Evolutionary conservation across 2,113 vertebrate genomes (phyloP), one percentile per base, ranked within the genome.

Genomic region (Pogonocichla stellata): DNA sequence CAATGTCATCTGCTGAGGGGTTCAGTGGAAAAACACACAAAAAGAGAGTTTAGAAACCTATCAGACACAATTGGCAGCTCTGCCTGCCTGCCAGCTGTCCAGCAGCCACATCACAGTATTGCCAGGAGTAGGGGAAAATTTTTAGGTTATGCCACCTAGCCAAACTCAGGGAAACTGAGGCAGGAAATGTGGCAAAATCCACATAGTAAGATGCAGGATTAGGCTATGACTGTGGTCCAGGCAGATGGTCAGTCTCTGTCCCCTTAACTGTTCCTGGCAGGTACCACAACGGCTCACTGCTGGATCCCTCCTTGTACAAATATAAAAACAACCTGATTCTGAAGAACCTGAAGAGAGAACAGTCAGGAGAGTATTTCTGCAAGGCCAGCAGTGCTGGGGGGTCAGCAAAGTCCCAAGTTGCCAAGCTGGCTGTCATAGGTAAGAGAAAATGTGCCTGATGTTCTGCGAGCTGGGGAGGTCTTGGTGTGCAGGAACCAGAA

Each of bases 341-440:
- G 83, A 99, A 97, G 96, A 98, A 98, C 38, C 92, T 99, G 86
- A 97, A 75, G n/a, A 94, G 61, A 93, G 97, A 96, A 28, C 99
- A 99, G 51, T 95, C 98, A 7, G 99, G 99, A 53, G 98, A 99
- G 64, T 99, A 99, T 88, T 98, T 98, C 93, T 99, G 99, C 97
- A 99, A 98, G 95, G 99, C 99, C 65, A 99, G 98, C 96, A 98
- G 98, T 3, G 96, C 98, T 0, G 98, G 98, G 7, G 99, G 99
- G 8, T 98, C 98, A 0, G 98, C 98, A 1, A 99, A 99, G 97
- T 99, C 99, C 74, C 98, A 98, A 36, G 67, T 97, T 8, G 98
- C 99, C 78, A 98, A 92, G 25, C 98, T 99, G 22, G 98, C 94
- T 42, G 95, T 99, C 33, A 97, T 98, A 97, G 99, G 99, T 99